A percentile compares a stretch with the other conserved stretches of the same genome.
Evolutionary conservation across 2,888 invertebrate genomes (phyloP).

Genomic region (Rapana venosa): DNA sequence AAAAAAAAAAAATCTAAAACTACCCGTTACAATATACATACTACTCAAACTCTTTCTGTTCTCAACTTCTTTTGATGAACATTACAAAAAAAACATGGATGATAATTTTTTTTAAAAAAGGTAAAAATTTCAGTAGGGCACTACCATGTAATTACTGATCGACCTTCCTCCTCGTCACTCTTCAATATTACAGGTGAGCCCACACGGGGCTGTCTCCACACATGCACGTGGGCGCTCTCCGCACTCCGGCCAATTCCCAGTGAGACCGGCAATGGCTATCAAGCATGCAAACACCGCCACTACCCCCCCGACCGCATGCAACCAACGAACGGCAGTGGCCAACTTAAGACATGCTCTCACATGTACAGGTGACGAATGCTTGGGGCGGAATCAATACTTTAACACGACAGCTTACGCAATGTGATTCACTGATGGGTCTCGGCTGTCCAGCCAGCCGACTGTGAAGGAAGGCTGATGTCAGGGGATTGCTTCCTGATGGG

Average conservation of each 20-base stretch:
- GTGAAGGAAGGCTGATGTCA: not conserved
- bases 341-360: not conserved
- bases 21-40: too few species aligned
- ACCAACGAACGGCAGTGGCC: not conserved
- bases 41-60: too few species aligned
- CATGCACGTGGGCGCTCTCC: not conserved
- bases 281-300: not conserved
- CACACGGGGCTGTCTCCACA: not conserved
- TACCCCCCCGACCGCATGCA: too few species aligned
- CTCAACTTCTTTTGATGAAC: too few species aligned
- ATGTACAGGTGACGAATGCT: not conserved
- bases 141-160: too few species aligned
- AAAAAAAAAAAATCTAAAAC: too few species aligned
- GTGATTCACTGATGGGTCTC: not conserved
- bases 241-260: not conserved
- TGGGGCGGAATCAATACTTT: not conserved
- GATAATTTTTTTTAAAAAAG: too few species aligned
- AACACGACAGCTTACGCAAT: not conserved
- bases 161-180: not conserved
- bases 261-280: not conserved
- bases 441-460: not conserved
- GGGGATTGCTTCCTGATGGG: not conserved
- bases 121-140: too few species aligned
- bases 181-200: conserved; percentile 7
- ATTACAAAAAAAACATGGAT: too few species aligned